phyloP scores from a whole-genome alignment of 37 sponge, comb jelly and placozoan genomes.

The Cladorhizidae sp. region DNA sequence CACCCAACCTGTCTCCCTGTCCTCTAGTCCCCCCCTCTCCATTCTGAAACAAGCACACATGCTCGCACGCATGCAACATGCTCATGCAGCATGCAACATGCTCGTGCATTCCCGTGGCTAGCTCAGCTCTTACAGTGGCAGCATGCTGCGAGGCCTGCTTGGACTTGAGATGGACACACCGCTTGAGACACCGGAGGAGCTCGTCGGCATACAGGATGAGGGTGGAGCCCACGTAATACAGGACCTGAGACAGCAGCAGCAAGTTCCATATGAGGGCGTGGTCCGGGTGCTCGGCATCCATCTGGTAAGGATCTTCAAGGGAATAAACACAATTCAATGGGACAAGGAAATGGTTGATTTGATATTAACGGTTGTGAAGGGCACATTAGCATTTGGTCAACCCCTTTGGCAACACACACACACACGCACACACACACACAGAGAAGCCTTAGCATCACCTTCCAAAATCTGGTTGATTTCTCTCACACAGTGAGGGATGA shows the following conservation, averaged over 20 bases:
- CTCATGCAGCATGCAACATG: neutral
- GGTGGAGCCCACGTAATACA: constrained; percentile 23
- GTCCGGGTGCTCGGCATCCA: constrained; percentile 72
- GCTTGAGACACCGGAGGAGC: constrained; percentile 42
- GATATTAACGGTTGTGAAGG: no score
- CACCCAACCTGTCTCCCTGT: neutral
- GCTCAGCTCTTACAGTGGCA: constrained; percentile 25
- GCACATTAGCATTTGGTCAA: no score
- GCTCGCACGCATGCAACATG: neutral
- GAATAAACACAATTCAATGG: constrained; percentile 4
- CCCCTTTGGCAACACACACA: no score
- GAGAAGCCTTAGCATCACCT: constrained; percentile 63
- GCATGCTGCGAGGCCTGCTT: constrained; percentile 35
- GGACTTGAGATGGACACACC: constrained; percentile 61
- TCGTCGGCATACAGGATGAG: constrained; percentile 42
- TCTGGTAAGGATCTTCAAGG: constrained; percentile 63
- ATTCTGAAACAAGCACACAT: neutral
- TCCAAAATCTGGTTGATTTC: constrained; percentile 36
- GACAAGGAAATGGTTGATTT: no score
- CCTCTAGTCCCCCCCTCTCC: neutral
- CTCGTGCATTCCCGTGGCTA: no score
- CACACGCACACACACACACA: no score
- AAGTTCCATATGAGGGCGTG: constrained; percentile 76
- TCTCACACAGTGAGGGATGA: constrained; percentile 63
- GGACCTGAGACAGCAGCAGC: constrained; percentile 62